phyloP scores from a whole-genome alignment of 2,888 invertebrate species.

The Thymelicus sylvestris region DNA sequence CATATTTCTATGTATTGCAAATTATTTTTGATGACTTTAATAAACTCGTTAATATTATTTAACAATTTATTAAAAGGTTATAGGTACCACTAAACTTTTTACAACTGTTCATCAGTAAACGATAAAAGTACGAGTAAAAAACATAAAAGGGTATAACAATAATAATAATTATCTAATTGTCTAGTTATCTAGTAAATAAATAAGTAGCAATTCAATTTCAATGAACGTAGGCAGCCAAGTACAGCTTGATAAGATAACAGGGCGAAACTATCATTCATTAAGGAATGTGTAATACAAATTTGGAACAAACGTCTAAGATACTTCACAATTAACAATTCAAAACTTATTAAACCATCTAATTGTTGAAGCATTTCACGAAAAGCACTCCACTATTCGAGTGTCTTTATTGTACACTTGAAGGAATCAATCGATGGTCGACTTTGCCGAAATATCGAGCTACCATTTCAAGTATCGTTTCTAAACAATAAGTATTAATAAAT shows the following conservation, averaged over 20 bases:
- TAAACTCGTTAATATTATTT: no score
- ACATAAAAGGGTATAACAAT: background rate
- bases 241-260: slow-evolving; percentile 16
- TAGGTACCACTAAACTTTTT: background rate
- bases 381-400: slow-evolving; percentile 10
- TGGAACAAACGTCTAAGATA: slow-evolving; percentile 18
- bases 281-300: slow-evolving; percentile 31
- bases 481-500: slow-evolving; percentile 20
- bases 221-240: slow-evolving; percentile 15
- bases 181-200: slow-evolving; percentile 10
- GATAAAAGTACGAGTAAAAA: background rate
- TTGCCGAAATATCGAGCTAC: slow-evolving; percentile 25
- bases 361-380: slow-evolving; percentile 20
- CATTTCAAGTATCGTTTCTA: background rate
- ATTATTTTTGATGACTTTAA: no score
- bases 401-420: slow-evolving; percentile 14
- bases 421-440: slow-evolving; percentile 14
- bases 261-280: slow-evolving; percentile 26
- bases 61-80: no score
- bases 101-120: background rate
- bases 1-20: background rate
- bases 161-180: slow-evolving; percentile 10
- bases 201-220: slow-evolving; percentile 5
- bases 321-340: slow-evolving; percentile 27
- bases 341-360: slow-evolving; percentile 13